Evolutionary conservation across 2,113 vertebrate species (phyloP), one percentile per base, ranked within the genome.

Genomic region (Ammodytes dubius): DNA sequence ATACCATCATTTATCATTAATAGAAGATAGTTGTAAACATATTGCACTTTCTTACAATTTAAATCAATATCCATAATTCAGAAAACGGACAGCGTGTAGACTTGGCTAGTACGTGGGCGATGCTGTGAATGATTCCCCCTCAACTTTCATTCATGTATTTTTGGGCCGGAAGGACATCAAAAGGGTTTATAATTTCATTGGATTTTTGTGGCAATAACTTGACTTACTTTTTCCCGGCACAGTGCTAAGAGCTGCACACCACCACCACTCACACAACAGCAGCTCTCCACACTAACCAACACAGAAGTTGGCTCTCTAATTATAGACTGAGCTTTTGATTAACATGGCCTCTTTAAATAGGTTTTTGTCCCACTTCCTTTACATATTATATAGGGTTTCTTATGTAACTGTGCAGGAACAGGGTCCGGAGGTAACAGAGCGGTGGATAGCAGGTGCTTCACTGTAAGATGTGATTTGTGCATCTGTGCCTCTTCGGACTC

Each of bases 341-440:
- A 87, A 85, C 61, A 73, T 61, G 19, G 67, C 61, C 47, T 71
- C 84, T 83, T 89, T 84, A 85, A 74, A 82, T 81, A 70, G 69
- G 57, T 37, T 87, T 27, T 87, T 86, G 75, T 69, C 88, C 83
- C 82, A 89, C 81, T 87, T 91, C 81, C 66, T 74, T 7, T 40
- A 66, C 50, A 70, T 81, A 78, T 60, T 61, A 58, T 79, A 43
- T 66, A 53, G 15, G 53, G 54, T 79, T 68, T 60, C 63, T 74
- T 72, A 74, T 46, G 47, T 65, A 81, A 74, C 53, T 59, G 63
- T 52, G 53, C 42, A 39, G 40, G 19, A 57, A 72, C 68, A 52
- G 7, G 42, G 47, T 39, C 19, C n/a, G 59, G 42, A 39, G 27
- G 49, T n/a, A 54, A 47, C 11, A 65, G 54, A 49, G 65, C 64